Base-by-base conservation (phyloP, 2,797 vertebrate genomes). In the Salmo trutta region DNA sequence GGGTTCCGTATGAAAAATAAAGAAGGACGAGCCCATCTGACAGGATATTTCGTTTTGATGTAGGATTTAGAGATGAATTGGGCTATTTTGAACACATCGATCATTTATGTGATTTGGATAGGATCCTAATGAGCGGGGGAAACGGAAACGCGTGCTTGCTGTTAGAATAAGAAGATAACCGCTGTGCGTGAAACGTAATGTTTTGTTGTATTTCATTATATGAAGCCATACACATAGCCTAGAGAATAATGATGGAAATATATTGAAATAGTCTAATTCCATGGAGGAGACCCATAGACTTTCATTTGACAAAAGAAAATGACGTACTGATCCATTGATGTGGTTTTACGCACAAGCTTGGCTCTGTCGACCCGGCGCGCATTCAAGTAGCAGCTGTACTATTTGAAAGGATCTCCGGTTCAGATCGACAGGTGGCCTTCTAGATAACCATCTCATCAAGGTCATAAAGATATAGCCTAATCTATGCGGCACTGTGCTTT, bases 341-440 rank as follows among this genome's bases (percentile, higher is more conserved):
- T 59, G 14, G 51, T 71, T 70, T 75, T 79, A 74, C 77, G 72
- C 72, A 64, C 65, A 17, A 4, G 8, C 15, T 36, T 15, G 31
- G 41, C 41, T 71, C 7, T 10, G 14, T 56, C 12, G 17, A n/a
- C 33, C 52, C 27, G 7, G 71, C 8, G 27, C 10, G 10, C 27
- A 36, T 17, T 36, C 19, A 41, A 47, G 36, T 17, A 74, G 3
- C 12, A n/a, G 15, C 71, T 29, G 6, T 54, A 72, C 21, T 73
- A 24, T 68, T 68, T 27, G 16, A 68, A 52, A 72, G 24, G 6
- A 71, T 71, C 24, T 72, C 12, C 5, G 3, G 5, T 24, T 29
- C 51, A 54, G 29, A 53, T 73, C 24, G 8, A 17, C 53, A 73
- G 27, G 24, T 73, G 52, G 59, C 71, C 71, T 73, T 54, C 27